These are phyloP conservation scores for Glaucomys volans DNA, from an alignment of 2,113 vertebrate species.

Conservation along the genomic window DNA sequence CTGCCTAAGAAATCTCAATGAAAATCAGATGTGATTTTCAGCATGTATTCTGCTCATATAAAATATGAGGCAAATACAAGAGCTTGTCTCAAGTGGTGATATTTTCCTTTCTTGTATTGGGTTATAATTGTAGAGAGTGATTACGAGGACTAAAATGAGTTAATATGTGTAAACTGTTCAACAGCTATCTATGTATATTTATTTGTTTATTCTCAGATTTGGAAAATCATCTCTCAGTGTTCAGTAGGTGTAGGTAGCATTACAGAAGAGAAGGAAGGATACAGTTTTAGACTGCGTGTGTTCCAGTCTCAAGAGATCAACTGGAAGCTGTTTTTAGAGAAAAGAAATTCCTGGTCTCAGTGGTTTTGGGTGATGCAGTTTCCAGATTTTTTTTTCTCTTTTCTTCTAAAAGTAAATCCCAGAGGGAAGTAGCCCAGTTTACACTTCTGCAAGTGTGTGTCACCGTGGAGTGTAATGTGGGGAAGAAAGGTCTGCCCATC, in stretches of 20 bases:
- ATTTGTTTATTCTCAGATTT: background rate
- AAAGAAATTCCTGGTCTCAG: background rate
- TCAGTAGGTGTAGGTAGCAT: background rate
- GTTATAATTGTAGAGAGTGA: conserved; percentile 13
- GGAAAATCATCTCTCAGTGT: conserved; percentile 23
- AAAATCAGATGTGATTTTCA: conserved; percentile 84
- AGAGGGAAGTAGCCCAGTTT: background rate
- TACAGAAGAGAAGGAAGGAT: background rate
- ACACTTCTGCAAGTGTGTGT: background rate
- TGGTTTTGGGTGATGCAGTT: background rate
- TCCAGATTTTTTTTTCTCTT: background rate
- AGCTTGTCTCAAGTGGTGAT: conserved; percentile 1
- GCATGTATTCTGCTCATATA: conserved; percentile 74
- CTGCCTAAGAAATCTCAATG: conserved; percentile 80
- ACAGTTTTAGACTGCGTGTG: background rate
- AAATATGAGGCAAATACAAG: conserved; percentile 69
- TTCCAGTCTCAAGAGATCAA: background rate
- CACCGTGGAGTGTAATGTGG: background rate
- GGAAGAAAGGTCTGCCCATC: background rate
- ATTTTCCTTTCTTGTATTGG: conserved; percentile 24
- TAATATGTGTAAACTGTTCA: background rate
- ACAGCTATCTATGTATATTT: background rate
- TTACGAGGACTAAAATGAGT: conserved; percentile 36
- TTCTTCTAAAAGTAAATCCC: background rate
- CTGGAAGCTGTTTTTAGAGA: conserved; percentile 23